These are phyloP conservation scores for Pyrgilauda ruficollis DNA, from an alignment of 2,113 vertebrate species.

Conservation along the genomic window DNA sequence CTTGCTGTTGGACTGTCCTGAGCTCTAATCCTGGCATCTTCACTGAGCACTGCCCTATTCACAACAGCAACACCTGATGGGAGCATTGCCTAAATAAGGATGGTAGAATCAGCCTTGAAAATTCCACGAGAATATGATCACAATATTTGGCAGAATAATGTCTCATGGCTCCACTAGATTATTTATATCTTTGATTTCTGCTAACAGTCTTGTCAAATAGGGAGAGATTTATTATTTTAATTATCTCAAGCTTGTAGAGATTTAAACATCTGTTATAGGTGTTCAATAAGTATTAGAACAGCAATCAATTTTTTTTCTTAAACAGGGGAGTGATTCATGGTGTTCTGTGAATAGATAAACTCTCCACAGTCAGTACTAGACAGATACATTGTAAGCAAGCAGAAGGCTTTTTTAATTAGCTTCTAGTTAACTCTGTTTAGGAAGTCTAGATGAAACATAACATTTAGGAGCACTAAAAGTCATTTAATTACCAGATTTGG, in stretches of 20 bases:
- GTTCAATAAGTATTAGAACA: slow-evolving; percentile 75
- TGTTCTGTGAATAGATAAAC: slow-evolving; percentile 48
- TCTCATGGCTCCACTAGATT: not conserved
- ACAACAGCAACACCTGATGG: not conserved
- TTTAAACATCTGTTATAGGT: slow-evolving; percentile 74
- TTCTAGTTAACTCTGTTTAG: slow-evolving; percentile 59
- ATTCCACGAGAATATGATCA: not conserved
- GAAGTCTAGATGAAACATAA: slow-evolving; percentile 43
- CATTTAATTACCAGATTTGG: slow-evolving; percentile 56
- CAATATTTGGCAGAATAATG: not conserved
- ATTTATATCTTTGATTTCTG: slow-evolving; percentile 63
- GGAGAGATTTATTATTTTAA: slow-evolving; percentile 76
- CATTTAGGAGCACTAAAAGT: slow-evolving; percentile 33
- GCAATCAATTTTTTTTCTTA: slow-evolving; percentile 70
- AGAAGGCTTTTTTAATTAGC: slow-evolving; percentile 57
- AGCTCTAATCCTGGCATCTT: not conserved
- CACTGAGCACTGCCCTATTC: not conserved
- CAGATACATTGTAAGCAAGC: slow-evolving; percentile 33
- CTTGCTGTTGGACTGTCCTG: not conserved
- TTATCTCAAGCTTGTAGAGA: slow-evolving; percentile 68
- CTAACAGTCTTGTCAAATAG: slow-evolving; percentile 57
- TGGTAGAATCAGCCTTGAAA: not conserved
- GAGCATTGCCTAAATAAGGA: not conserved
- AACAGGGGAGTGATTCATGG: slow-evolving; percentile 58
- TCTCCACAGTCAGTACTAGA: slow-evolving; percentile 4